These are phyloP conservation scores for Geotrupes spiniger DNA, from an alignment of 2,888 invertebrate species.

Conservation along the genomic window DNA sequence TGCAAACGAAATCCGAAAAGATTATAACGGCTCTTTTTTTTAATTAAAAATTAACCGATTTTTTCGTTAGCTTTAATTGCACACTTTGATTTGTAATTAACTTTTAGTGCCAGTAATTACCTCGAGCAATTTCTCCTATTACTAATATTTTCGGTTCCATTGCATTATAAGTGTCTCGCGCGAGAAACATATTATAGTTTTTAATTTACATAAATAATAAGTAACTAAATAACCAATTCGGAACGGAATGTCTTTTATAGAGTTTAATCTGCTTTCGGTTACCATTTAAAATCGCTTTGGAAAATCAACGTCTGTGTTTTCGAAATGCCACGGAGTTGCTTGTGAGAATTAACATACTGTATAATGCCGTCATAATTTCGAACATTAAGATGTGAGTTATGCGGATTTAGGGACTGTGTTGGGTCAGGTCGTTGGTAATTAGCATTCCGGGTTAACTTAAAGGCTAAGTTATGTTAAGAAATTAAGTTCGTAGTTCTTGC, in stretches of 20 bases:
- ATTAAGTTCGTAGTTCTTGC: background rate
- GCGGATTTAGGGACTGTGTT: conserved; percentile 12
- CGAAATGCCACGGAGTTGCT: too few species aligned
- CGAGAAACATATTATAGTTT: background rate
- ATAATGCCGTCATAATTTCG: conserved; percentile 9
- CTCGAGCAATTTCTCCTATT: background rate
- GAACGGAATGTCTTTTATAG: too few species aligned
- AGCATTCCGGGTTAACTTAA: background rate
- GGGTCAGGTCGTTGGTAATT: background rate
- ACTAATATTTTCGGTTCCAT: conserved; percentile 2
- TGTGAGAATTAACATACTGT: conserved; percentile 15
- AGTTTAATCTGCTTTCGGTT: too few species aligned
- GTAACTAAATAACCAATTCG: background rate
- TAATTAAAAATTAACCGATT: too few species aligned
- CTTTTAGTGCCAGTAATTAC: too few species aligned
- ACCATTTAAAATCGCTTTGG: too few species aligned
- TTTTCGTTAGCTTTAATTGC: too few species aligned
- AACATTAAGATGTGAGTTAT: conserved; percentile 14
- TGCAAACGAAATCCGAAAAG: too few species aligned
- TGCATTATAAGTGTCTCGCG: too few species aligned
- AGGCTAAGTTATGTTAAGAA: background rate
- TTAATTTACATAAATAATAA: conserved; percentile 4
- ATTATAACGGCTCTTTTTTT: too few species aligned
- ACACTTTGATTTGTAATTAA: too few species aligned
- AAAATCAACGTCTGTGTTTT: too few species aligned